Conservation (phyloP, 2,797 vertebrate species). For the Tinamus major region DNA sequence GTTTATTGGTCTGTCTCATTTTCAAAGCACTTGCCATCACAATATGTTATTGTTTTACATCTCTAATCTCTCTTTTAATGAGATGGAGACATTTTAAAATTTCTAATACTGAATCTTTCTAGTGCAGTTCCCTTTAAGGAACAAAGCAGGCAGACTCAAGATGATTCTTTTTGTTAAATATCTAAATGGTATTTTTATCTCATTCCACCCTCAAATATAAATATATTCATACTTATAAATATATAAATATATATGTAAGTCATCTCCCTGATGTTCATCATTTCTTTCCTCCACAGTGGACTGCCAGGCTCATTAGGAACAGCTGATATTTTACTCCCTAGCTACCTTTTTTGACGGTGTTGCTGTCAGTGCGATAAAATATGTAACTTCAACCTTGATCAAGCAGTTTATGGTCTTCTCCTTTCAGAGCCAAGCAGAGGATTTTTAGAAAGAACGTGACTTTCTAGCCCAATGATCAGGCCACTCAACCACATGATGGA, state of each 20-base stretch:
- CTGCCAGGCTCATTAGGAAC: neutral
- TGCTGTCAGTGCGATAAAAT: neutral
- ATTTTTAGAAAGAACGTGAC: neutral
- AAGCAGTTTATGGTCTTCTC: neutral
- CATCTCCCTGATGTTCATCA: neutral
- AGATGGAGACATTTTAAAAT: neutral
- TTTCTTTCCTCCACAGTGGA: neutral
- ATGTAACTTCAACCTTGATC: neutral
- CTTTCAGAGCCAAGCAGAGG: neutral
- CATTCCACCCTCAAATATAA: neutral
- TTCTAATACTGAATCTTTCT: neutral
- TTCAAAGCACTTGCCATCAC: neutral
- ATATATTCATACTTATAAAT: neutral
- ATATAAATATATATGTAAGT: no score
- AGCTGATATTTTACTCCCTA: neutral
- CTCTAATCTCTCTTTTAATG: neutral
- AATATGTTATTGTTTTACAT: neutral
- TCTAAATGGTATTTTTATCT: neutral
- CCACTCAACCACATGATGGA: accelerated
- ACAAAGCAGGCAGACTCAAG: neutral
- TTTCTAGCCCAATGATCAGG: neutral
- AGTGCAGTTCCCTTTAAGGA: neutral
- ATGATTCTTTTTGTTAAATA: neutral
- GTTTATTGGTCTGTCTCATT: neutral
- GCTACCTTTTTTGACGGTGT: neutral